Evolutionary conservation across 2,888 invertebrate genomes (phyloP).

Genomic region (Empis livida): DNA sequence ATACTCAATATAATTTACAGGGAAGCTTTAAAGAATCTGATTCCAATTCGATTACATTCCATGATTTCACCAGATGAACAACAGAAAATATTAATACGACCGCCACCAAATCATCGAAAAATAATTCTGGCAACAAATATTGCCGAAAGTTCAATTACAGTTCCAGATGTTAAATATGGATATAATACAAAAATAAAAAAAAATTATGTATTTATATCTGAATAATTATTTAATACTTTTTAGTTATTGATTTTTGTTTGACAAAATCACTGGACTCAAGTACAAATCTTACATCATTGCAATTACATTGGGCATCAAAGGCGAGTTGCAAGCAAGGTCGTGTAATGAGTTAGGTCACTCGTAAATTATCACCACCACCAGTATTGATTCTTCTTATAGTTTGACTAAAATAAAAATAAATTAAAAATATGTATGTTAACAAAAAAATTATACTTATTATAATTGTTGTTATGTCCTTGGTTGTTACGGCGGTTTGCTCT

Average conservation of each 20-base stretch:
- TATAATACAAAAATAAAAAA: not conserved
- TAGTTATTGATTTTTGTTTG: slow-evolving; percentile 87
- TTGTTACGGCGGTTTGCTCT: too few species aligned
- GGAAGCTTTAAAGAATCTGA: slow-evolving; percentile 10
- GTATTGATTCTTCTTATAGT: too few species aligned
- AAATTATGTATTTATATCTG: not conserved
- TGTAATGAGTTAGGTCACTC: too few species aligned
- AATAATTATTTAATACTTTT: slow-evolving; percentile 6
- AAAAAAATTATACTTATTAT: too few species aligned
- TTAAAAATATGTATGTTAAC: too few species aligned
- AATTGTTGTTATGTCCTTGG: too few species aligned
- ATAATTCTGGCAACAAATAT: slow-evolving; percentile 84
- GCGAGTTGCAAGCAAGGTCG: slow-evolving; percentile 86
- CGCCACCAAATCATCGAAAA: slow-evolving; percentile 44
- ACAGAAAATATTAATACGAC: slow-evolving; percentile 39
- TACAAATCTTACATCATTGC: slow-evolving; percentile 54
- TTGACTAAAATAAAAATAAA: too few species aligned
- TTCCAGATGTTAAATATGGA: slow-evolving; percentile 68
- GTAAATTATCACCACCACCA: too few species aligned
- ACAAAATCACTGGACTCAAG: slow-evolving; percentile 68
- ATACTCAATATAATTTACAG: not conserved
- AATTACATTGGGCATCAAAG: slow-evolving; percentile 78
- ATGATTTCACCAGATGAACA: slow-evolving; percentile 70
- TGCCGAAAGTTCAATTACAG: slow-evolving; percentile 85
- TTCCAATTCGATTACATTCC: slow-evolving; percentile 47